These are phyloP conservation scores for Chloroclysta siterata DNA, from an alignment of 2,888 invertebrate species.

Conservation along the genomic window DNA sequence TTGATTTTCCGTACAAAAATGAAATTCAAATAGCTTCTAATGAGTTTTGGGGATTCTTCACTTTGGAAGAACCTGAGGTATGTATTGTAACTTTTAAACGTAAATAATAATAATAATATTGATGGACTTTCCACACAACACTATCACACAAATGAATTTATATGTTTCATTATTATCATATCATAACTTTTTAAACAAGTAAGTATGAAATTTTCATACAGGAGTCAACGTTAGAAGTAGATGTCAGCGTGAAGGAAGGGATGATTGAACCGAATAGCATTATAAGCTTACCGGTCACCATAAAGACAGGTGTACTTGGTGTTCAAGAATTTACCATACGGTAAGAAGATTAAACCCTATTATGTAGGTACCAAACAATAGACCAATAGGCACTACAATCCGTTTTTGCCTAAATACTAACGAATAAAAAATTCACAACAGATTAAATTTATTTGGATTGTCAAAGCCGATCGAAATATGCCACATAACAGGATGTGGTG, in stretches of 20 bases:
- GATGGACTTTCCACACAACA: too few species aligned
- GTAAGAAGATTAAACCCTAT: constrained; percentile 47
- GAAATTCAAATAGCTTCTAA: constrained; percentile 77
- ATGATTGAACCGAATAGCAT: constrained; percentile 74
- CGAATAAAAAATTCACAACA: constrained; percentile 33
- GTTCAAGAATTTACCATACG: constrained; percentile 68
- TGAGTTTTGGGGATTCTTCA: constrained; percentile 70
- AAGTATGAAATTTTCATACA: constrained; percentile 43
- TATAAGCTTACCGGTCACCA: constrained; percentile 68
- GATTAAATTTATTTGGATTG: constrained; percentile 73
- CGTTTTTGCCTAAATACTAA: neutral
- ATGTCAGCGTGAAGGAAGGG: constrained; percentile 65
- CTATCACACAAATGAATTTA: too few species aligned
- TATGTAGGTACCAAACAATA: neutral
- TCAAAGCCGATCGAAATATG: constrained; percentile 74
- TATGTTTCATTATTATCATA: too few species aligned
- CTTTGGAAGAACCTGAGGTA: constrained; percentile 45
- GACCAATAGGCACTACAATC: too few species aligned
- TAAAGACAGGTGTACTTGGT: constrained; percentile 76
- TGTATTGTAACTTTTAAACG: neutral
- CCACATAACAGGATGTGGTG: constrained; percentile 81
- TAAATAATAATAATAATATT: too few species aligned
- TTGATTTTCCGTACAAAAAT: constrained; percentile 81
- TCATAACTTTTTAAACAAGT: too few species aligned
- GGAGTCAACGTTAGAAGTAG: constrained; percentile 58